Evolutionary conservation across 2,113 vertebrate genomes (phyloP).

Genomic region (Hemichromis elongatus): DNA sequence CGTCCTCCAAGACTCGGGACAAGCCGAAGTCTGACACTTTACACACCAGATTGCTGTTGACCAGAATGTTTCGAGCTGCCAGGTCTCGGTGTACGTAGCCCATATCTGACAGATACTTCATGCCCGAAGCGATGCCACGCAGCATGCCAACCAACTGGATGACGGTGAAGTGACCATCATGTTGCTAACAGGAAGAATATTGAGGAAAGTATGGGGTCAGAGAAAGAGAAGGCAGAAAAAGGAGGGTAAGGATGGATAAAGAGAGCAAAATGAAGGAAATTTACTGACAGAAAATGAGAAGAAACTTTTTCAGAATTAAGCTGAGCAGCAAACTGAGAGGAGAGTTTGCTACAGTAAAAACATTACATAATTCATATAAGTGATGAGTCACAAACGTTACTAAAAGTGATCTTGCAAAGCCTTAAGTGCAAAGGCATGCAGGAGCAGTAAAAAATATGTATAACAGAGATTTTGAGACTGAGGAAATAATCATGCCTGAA

Average conservation of each 20-base stretch:
- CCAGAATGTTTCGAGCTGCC: constrained; percentile 92
- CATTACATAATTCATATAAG: not conserved
- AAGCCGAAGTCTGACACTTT: constrained; percentile 98
- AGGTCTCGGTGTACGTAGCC: constrained; percentile 96
- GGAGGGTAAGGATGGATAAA: not conserved
- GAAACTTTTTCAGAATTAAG: not conserved
- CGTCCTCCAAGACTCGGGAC: constrained; percentile 93
- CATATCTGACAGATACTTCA: constrained; percentile 99
- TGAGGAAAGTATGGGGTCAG: not conserved
- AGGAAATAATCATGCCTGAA: not conserved
- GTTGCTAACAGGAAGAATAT: constrained; percentile 50
- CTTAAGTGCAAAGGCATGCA: not conserved
- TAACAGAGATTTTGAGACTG: not conserved
- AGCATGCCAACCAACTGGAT: constrained; percentile 98
- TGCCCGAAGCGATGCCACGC: constrained; percentile 93
- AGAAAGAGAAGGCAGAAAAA: not conserved
- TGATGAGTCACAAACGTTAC: not conserved
- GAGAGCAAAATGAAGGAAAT: not conserved
- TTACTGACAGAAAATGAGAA: not conserved
- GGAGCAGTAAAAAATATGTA: not conserved
- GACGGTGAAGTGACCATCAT: constrained; percentile 92
- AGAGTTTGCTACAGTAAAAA: not conserved
- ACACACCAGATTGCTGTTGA: constrained; percentile 97
- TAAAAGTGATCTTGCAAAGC: not conserved
- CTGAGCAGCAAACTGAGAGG: not conserved